These are phyloP conservation scores for Erebia aethiops DNA, from an alignment of 2,888 invertebrate genomes.

Conservation along the genomic window DNA sequence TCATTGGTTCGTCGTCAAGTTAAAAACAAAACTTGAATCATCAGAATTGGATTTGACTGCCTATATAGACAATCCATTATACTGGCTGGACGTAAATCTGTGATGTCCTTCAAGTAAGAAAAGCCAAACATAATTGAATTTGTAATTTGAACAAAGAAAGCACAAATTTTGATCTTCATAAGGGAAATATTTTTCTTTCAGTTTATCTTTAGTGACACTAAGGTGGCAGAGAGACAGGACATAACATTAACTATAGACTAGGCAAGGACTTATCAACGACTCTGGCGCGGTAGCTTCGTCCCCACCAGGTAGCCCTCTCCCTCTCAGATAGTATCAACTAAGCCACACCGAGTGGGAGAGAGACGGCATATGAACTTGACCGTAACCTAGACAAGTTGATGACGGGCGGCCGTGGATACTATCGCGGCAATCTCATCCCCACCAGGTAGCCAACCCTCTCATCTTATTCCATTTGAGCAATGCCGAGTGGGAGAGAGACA, in stretches of 20 bases:
- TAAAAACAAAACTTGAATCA: no score
- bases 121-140: no score
- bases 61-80: no score
- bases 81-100: no score
- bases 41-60: no score
- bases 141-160: no score
- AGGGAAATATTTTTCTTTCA: no score
- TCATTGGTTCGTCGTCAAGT: background rate
- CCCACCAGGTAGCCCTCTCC: conserved; percentile 83
- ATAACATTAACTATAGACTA: no score
- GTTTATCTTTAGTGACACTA: no score
- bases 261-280: conserved; percentile 68
- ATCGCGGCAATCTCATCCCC: conserved; percentile 71
- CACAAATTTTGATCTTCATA: no score
- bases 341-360: conserved; percentile 82
- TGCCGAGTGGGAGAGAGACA: conserved; percentile 78
- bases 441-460: conserved; percentile 83
- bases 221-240: no score
- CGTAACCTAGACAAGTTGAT: conserved; percentile 45
- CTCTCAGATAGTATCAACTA: conserved; percentile 83
- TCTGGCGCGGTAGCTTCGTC: conserved; percentile 72
- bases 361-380: conserved; percentile 55
- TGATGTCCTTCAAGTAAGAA: no score
- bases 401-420: conserved; percentile 80
- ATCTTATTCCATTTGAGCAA: conserved; percentile 84